Percentiles rank a stretch among this genome's conserved stretches.
phyloP scores from a whole-genome alignment of 2,797 vertebrate genomes.

The Ispidina lecontei region DNA sequence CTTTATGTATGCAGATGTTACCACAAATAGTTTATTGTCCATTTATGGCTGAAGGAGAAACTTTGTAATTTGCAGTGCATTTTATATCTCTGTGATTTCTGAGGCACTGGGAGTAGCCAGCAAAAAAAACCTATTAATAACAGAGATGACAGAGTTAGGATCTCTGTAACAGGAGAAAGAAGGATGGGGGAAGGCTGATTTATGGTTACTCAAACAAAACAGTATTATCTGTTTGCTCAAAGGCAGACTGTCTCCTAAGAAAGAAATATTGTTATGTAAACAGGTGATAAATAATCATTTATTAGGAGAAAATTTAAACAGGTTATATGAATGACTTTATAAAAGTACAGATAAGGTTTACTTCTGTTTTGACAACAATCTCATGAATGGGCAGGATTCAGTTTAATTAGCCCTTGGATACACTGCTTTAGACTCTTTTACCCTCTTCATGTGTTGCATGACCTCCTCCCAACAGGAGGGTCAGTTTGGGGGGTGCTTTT shows the following conservation, averaged over 20 bases:
- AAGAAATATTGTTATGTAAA: conserved; percentile 8
- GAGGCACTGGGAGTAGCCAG: background rate
- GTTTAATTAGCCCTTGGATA: background rate
- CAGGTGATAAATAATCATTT: background rate
- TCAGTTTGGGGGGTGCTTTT: background rate
- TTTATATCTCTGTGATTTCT: conserved; percentile 34
- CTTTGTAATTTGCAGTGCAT: conserved; percentile 1
- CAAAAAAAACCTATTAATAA: conserved; percentile 29
- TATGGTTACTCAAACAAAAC: background rate
- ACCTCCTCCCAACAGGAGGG: background rate
- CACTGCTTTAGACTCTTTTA: background rate
- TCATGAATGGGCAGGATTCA: background rate
- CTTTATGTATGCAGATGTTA: conserved; percentile 11
- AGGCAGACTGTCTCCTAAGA: background rate
- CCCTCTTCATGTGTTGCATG: accelerated
- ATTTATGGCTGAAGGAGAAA: conserved; percentile 17
- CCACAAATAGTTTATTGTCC: conserved; percentile 32
- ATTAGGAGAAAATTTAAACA: background rate
- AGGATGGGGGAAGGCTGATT: background rate
- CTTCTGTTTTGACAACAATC: background rate
- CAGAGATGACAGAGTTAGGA: background rate
- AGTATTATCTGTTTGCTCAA: conserved; percentile 26
- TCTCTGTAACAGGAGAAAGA: conserved; percentile 23
- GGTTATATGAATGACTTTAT: background rate
- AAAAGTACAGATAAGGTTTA: background rate